Evolutionary conservation across 2,888 invertebrate species (phyloP), one percentile per base, ranked within the genome.

Genomic region (Cosmorhoe ocellata): DNA sequence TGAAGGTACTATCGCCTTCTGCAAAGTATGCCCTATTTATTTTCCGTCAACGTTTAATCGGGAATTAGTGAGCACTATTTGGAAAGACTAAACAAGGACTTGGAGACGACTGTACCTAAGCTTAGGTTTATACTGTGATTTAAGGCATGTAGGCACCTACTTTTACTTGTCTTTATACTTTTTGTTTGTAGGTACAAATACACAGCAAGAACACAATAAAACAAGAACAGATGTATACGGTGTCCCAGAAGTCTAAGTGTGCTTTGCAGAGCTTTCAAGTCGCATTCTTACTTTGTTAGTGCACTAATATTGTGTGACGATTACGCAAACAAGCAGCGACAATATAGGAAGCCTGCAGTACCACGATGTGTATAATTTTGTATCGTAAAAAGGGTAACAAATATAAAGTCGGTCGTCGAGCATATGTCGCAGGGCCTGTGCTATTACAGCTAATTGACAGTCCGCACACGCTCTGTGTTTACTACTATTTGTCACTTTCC

Each of bases 361-460:
- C 13, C 37, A 39, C 49, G 13, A 39, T 50, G 58, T 52, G 66
- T 81, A 67, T 84, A 84, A 83, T 82, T 84, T 79, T 67, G 73
- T 74, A 67, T 77, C 76, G 74, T 82, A 84, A 82, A 83, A 80
- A 73, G 77, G 75, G 79, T 74, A 79, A 76, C 75, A 80, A 81
- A 81, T 74, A 79, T 74, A 80, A 80, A 76, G 77, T 74, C 67
- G 67, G 63, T 71, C 74, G 81, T 61, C 67, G 73, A 77, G 79
- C 87, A 88, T 79, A 86, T 88, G 87, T 84, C 81, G 83, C 68
- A 59, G 53, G 66, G 69, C 64, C 71, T 71, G 66, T 75, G 76
- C 79, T 80, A 85, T 86, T 86, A 84, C 66, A 57, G 60, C 71
- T 87, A 87, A 88, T 87, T 85, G 84, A 80, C 84, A 83, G 79